phyloP scores from a whole-genome alignment of 2,113 vertebrate species.

The Hucho hucho region DNA sequence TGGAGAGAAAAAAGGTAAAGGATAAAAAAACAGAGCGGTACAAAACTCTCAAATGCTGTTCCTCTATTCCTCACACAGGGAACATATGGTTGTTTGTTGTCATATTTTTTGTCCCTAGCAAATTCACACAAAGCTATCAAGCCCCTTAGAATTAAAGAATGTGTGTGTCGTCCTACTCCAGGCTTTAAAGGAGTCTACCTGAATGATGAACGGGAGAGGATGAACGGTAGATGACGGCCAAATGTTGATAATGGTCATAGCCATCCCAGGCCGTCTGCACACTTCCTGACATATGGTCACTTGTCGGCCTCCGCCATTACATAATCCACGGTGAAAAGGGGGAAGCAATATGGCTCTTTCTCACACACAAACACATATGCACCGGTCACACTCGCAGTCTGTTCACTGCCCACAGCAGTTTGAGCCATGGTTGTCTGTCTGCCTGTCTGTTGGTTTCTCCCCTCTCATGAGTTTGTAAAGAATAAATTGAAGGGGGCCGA shows the following conservation, averaged over 20 bases:
- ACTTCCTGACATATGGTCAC: conserved; percentile 74
- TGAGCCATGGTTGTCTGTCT: conserved; percentile 58
- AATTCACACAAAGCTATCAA: conserved; percentile 65
- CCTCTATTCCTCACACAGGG: conserved; percentile 56
- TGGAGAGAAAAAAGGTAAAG: conserved; percentile 47
- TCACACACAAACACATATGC: conserved; percentile 43
- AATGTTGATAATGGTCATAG: conserved; percentile 61
- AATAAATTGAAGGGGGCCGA: conserved; percentile 80
- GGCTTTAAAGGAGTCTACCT: conserved; percentile 57
- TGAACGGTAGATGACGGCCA: conserved; percentile 64
- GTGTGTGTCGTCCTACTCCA: conserved; percentile 36
- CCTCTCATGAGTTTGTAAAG: conserved; percentile 75
- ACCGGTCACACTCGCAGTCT: conserved; percentile 51
- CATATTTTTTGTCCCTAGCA: conserved; percentile 58
- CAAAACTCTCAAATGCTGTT: conserved; percentile 65
- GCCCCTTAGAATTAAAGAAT: conserved; percentile 52
- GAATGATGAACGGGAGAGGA: conserved; percentile 68
- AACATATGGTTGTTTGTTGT: conserved; percentile 71
- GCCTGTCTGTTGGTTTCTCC: conserved; percentile 56
- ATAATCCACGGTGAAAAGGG: conserved; percentile 55
- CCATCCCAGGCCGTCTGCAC: conserved; percentile 64
- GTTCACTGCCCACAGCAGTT: conserved; percentile 64
- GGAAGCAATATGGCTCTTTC: conserved; percentile 54
- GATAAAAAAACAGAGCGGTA: conserved; percentile 39
- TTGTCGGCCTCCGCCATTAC: conserved; percentile 62